Evolutionary conservation across 2,797 vertebrate genomes (phyloP).

Genomic region (Aulostomus chinensis): DNA sequence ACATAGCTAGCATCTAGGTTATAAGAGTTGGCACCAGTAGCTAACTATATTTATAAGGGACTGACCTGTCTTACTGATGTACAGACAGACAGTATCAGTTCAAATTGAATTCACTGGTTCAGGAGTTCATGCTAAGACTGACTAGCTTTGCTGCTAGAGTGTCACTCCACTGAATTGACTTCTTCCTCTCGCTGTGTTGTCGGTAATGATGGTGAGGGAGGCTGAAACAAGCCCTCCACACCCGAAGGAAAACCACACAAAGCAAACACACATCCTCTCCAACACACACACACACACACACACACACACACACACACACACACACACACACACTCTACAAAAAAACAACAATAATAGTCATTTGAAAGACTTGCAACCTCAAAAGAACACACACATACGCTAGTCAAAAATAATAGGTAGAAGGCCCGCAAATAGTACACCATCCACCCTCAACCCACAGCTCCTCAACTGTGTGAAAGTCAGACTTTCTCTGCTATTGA

Average conservation of each 20-base stretch:
- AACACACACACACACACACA: slow-evolving; percentile 19
- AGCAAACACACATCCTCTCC: slow-evolving; percentile 46
- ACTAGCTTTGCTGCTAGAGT: too few species aligned
- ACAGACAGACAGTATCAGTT: too few species aligned
- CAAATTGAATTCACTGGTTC: too few species aligned
- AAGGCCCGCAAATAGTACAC: slow-evolving; percentile 16
- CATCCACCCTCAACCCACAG: slow-evolving; percentile 10
- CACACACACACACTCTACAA: slow-evolving; percentile 37
- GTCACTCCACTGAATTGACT: too few species aligned
- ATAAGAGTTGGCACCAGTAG: too few species aligned
- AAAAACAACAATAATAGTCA: slow-evolving; percentile 59
- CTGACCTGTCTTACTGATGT: too few species aligned
- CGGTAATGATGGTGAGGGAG: slow-evolving; percentile 32
- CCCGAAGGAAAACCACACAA: slow-evolving; percentile 61
- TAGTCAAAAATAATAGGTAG: slow-evolving; percentile 36
- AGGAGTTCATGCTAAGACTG: too few species aligned
- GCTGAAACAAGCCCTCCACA: slow-evolving; percentile 38
- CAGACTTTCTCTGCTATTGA: slow-evolving; percentile 1
- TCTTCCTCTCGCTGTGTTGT: not conserved
- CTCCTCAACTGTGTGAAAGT: slow-evolving; percentile 14
- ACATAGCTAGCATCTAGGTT: too few species aligned
- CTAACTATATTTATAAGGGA: too few species aligned
- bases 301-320: slow-evolving; percentile 27
- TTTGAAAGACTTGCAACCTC: slow-evolving; percentile 34
- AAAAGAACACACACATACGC: slow-evolving; percentile 26